phyloP scores from a whole-genome alignment of 2,888 invertebrate genomes.

The Caenorhabditis sp. region DNA sequence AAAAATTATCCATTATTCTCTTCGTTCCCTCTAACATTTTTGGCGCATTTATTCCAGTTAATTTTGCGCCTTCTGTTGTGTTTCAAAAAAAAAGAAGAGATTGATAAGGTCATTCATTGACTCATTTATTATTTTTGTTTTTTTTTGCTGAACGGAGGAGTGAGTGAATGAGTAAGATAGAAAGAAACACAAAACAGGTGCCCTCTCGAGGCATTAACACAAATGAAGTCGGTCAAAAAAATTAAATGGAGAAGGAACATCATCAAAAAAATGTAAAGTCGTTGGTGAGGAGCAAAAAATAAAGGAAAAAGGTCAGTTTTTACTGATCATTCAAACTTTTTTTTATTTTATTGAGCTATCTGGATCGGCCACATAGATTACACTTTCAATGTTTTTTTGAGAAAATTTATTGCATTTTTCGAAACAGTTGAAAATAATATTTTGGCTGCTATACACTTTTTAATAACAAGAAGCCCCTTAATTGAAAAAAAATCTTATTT shows the following conservation, averaged over 20 bases:
- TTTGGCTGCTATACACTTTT: no score
- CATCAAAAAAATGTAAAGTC: conserved; percentile 34
- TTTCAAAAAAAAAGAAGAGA: conserved; percentile 13
- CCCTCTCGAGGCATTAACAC: background rate
- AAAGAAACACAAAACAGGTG: background rate
- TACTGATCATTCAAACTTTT: background rate
- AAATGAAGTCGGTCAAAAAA: background rate
- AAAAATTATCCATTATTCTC: conserved; percentile 50
- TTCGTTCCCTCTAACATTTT: conserved; percentile 5
- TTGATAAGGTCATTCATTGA: conserved; percentile 38
- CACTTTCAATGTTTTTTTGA: background rate
- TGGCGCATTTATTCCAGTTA: conserved; percentile 17
- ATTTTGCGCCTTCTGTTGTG: conserved; percentile 13
- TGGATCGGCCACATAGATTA: background rate
- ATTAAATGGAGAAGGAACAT: background rate
- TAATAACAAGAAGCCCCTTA: no score
- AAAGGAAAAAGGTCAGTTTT: conserved; percentile 29
- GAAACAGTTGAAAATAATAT: background rate
- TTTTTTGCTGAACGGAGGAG: background rate
- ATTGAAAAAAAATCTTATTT: no score
- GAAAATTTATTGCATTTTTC: background rate
- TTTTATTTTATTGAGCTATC: background rate
- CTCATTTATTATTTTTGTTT: background rate
- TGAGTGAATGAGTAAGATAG: background rate
- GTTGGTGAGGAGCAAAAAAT: conserved; percentile 21